Percentiles rank a stretch among this genome's conserved stretches.
Conservation (phyloP, 2,797 vertebrate genomes). For the Sebastes goodei region DNA sequence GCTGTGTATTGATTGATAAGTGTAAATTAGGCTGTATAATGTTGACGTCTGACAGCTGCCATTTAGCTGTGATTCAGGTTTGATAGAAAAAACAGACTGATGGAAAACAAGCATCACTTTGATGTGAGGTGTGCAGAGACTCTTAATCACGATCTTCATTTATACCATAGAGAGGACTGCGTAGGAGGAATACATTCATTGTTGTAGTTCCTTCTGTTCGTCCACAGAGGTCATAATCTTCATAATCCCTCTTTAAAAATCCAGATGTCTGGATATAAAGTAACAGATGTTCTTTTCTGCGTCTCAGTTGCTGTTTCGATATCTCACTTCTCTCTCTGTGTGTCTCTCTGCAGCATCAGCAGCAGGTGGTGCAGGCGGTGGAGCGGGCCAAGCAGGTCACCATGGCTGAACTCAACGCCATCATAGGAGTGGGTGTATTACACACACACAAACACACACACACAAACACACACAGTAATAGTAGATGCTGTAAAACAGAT, state of each 20-base stretch:
- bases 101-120: neutral
- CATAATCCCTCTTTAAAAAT: neutral
- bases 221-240: slow-evolving; percentile 7
- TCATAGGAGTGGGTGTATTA: slow-evolving; percentile 93
- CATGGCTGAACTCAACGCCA: slow-evolving; percentile 97
- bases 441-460: slow-evolving; percentile 14
- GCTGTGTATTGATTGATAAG: neutral
- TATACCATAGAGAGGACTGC: neutral
- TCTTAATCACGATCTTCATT: neutral
- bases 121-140: neutral
- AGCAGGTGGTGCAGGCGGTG: slow-evolving; percentile 85
- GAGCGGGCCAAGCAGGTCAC: slow-evolving; percentile 95
- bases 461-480: slow-evolving; percentile 6
- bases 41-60: neutral
- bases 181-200: neutral
- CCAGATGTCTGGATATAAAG: neutral
- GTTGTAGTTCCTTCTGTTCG: neutral
- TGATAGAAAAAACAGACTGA: neutral
- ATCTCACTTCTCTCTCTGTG: slow-evolving; percentile 7
- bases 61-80: neutral
- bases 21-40: neutral
- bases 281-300: neutral
- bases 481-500: neutral
- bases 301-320: neutral
- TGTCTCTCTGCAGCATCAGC: slow-evolving; percentile 67